Evolutionary conservation across 2,113 vertebrate genomes (phyloP).

Genomic region (Pituophis catenifer): DNA sequence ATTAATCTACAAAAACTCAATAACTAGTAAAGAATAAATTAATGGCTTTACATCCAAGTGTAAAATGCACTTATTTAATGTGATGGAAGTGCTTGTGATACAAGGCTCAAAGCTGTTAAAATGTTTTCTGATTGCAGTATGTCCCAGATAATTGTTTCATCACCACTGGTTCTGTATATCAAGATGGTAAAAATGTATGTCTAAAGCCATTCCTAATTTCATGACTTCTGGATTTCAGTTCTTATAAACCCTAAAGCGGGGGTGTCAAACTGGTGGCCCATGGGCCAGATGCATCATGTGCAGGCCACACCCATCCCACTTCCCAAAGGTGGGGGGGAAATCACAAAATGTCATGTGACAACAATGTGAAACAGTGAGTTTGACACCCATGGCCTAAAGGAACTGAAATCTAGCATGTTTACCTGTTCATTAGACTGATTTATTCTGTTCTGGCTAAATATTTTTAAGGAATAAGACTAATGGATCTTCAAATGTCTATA

Average conservation of each 20-base stretch:
- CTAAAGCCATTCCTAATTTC: neutral
- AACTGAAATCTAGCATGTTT: neutral
- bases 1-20: neutral
- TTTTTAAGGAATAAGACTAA: neutral
- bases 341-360: no score
- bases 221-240: neutral
- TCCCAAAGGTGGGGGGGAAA: no score
- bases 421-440: neutral
- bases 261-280: no score
- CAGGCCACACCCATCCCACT: no score
- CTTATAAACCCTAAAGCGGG: neutral
- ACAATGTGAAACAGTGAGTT: no score
- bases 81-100: neutral
- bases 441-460: neutral
- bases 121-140: neutral
- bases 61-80: neutral
- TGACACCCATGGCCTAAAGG: no score
- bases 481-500: neutral
- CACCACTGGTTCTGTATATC: neutral
- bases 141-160: neutral
- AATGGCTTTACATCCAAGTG: neutral
- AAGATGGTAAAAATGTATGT: neutral
- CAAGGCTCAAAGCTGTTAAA: neutral
- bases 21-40: neutral
- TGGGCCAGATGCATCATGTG: accelerated